A percentile compares a stretch with the other conserved stretches of the same genome.
Evolutionary conservation across 2,888 invertebrate species (phyloP).

Genomic region (Dinocampus coccinellae): DNA sequence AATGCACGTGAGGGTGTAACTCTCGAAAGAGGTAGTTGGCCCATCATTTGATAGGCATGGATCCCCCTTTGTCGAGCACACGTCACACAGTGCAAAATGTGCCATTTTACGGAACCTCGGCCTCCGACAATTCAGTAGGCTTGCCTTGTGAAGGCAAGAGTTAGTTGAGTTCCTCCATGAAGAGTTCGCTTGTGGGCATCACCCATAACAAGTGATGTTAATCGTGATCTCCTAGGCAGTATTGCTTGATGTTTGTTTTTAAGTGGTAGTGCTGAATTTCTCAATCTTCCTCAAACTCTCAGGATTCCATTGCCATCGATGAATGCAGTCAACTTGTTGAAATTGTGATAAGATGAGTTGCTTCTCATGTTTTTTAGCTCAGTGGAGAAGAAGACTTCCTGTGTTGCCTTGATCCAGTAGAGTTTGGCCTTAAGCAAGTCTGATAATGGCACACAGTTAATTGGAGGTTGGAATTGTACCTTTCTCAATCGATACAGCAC

Average conservation of each 20-base stretch:
- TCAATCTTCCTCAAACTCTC: slow-evolving; percentile 40
- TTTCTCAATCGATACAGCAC: no score
- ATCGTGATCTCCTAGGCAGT: slow-evolving; percentile 24
- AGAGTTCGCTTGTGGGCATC: slow-evolving; percentile 37
- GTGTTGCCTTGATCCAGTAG: no score
- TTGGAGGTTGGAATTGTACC: no score
- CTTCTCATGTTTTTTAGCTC: no score
- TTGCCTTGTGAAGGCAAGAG: slow-evolving; percentile 25
- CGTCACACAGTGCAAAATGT: slow-evolving; percentile 36
- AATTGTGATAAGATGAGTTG: no score
- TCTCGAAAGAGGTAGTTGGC: background rate
- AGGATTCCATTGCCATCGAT: slow-evolving; percentile 38
- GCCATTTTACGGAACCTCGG: slow-evolving; percentile 26
- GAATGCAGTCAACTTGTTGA: slow-evolving; percentile 34
- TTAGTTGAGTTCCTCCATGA: slow-evolving; percentile 42
- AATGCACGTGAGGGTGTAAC: no score
- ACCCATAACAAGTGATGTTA: slow-evolving; percentile 37
- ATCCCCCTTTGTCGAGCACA: slow-evolving; percentile 40
- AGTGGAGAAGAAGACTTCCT: no score
- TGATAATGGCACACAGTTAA: no score
- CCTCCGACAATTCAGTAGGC: slow-evolving; percentile 43
- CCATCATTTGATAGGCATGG: slow-evolving; percentile 43
- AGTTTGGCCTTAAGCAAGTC: no score
- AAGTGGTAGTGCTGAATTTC: slow-evolving; percentile 2
- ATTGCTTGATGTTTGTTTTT: slow-evolving; percentile 40